Base-by-base conservation (phyloP, 2,797 vertebrate species). In the Podarcis lilfordi region DNA sequence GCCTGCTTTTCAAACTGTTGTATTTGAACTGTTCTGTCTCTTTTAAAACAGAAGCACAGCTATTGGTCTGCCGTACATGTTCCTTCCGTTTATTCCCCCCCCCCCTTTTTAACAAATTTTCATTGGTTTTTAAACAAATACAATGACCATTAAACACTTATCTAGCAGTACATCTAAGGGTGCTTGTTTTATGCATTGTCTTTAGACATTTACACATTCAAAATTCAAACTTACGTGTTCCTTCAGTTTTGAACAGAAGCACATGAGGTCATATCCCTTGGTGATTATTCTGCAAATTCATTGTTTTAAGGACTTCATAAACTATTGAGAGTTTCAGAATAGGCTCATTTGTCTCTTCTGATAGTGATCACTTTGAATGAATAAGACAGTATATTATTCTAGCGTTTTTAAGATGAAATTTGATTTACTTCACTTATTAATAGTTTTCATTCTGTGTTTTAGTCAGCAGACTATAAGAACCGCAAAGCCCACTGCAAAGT, bases 401-500 rank as follows among this genome's bases (percentile, higher is more conserved):
- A 64, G 37, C n/a, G 15, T 50, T 84, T 50, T 61, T 35, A 64
- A 43, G 3, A 13, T 68, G 66, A 80, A 80, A 21, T 32, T 27
- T 80, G 3, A 66, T 40, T 81, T 68, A 5, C 68, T 84, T 27
- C n/a, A 40, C 25, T 68, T 88, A 69, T 78, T 69, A n/a, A 3
- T 10, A 13, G 2, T 1, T 91, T 50, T 55, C 8, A 88, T 45
- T 69, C 68, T 68, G 72, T 75, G 66, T 93, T 74, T 32, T 91
- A 98, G 98, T 97, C 98, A 81, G 25, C 96, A 78, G 98, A 98
- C 89, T 99, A 98, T 69, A 96, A 96, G 95, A 92, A 93, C 92
- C 98, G 98, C 95, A 98, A 97, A 94, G 97, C 95, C 87, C 92
- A 96, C 68, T 98, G 97, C 94, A 98, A 98, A 95, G 96, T 97